phyloP scores from a whole-genome alignment of 2,888 invertebrate genomes.

The Dione juno region DNA sequence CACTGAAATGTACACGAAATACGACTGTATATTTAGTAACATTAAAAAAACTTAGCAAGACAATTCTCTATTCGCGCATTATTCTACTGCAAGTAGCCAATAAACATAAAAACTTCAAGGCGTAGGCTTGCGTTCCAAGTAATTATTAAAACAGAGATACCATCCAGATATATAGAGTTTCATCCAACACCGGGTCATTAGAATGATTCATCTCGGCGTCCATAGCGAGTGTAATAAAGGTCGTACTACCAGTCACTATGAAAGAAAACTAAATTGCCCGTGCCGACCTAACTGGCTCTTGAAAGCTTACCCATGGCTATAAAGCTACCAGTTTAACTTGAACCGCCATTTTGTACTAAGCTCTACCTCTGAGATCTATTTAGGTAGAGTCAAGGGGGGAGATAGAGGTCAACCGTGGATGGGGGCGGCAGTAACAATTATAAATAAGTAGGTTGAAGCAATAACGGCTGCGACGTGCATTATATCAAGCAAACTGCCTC shows the following conservation, averaged over 20 bases:
- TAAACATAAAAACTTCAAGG: constrained; percentile 38
- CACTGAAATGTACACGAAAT: constrained; percentile 10
- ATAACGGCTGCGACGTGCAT: constrained; percentile 79
- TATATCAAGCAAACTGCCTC: constrained; percentile 81
- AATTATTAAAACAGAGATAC: constrained; percentile 48
- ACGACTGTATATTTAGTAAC: constrained; percentile 13
- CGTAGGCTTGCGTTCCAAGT: constrained; percentile 47
- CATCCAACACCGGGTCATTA: constrained; percentile 47
- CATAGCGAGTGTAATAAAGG: constrained; percentile 70
- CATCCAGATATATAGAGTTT: constrained; percentile 43
- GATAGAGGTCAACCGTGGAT: constrained; percentile 54
- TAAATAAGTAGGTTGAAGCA: constrained; percentile 81
- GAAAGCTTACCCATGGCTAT: constrained; percentile 54
- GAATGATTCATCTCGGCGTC: constrained; percentile 58
- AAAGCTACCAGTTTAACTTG: constrained; percentile 47
- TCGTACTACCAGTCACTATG: constrained; percentile 70
- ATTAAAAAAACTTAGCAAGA: constrained; percentile 24
- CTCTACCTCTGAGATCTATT: constrained; percentile 30
- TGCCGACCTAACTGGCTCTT: constrained; percentile 73
- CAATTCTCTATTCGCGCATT: constrained; percentile 34
- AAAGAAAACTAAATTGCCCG: constrained; percentile 80
- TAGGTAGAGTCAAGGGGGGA: constrained; percentile 46
- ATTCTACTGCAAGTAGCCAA: constrained; percentile 35
- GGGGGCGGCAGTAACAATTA: constrained; percentile 75
- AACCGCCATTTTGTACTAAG: constrained; percentile 45